A percentile compares a stretch with the other conserved stretches of the same genome.
Evolutionary conservation across 2,113 vertebrate genomes (phyloP).

Genomic region (Regulus satrapa): DNA sequence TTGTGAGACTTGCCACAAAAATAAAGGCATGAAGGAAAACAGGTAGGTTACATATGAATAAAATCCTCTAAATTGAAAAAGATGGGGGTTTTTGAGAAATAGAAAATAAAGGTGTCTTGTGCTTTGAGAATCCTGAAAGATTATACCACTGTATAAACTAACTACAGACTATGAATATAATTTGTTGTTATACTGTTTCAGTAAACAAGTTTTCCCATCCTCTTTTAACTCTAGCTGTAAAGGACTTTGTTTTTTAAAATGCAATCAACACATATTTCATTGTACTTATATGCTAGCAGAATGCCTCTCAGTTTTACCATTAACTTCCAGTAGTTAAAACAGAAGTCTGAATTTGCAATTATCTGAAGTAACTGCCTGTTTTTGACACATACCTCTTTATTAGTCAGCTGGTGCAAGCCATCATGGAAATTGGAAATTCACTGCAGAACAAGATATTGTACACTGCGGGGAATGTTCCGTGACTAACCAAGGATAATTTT

Average conservation of each 20-base stretch:
- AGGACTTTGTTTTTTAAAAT: neutral
- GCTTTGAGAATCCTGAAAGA: neutral
- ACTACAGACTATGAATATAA: neutral
- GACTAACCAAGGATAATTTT: neutral
- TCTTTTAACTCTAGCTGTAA: neutral
- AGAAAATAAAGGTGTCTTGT: neutral
- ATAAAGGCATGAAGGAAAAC: neutral
- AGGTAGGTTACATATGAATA: neutral
- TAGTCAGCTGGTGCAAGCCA: neutral
- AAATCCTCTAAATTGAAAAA: neutral
- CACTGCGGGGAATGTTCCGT: neutral
- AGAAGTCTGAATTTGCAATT: neutral
- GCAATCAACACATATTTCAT: neutral
- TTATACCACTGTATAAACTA: neutral
- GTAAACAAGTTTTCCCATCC: neutral
- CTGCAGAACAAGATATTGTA: neutral
- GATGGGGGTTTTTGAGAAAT: accelerated
- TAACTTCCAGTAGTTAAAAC: neutral
- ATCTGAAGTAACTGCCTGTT: neutral
- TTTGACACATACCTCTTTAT: neutral
- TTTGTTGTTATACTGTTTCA: neutral
- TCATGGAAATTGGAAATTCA: neutral
- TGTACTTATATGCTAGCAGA: neutral
- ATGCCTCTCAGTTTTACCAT: neutral
- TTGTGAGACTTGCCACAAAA: neutral